Evolutionary conservation across 2,113 vertebrate species (phyloP), one percentile per base, ranked within the genome.

Genomic region (Anhinga anhinga): DNA sequence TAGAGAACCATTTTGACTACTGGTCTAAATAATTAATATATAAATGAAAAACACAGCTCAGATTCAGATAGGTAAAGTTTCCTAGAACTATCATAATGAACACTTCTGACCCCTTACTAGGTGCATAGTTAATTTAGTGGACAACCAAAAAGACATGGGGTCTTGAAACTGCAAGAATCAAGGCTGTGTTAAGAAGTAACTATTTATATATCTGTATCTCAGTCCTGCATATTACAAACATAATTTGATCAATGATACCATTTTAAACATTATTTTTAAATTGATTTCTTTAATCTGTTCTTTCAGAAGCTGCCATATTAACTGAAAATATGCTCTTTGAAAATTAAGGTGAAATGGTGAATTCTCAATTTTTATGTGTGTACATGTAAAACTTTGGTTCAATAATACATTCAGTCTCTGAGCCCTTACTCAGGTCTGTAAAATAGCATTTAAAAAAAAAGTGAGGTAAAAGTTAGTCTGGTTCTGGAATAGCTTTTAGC

Each of bases 401-500:
- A 80, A 40, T 77, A 85, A 73, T 30, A n/a, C 38, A 38, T 73
- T 66, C 23, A n/a, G 29, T 40, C 45, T 95, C 80, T 77, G 42
- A 93, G 44, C 36, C 67, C 26, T 91, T 73, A 44, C 65, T 83
- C 38, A 82, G 63, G 61, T 92, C 65, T 72, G 29, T 77, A 90
- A 85, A 94, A 93, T 22, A 66, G 23, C 23, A 84, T 80, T 53
- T 0, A 17, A 56, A 66, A 63, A 89, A 59, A 56, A 26, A 25
- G 20, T 40, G 22, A 87, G 19, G 81, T 87, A 69, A 79, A 95
- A 95, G 77, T 88, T 67, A 81, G 90, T 86, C 69, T 74, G 73
- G 49, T 58, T 73, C 86, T 93, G 59, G 42, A 91, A 80, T 18
- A 91, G 45, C 66, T 95, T 91, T 93, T 85, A 95, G 70, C 53